Conservation (phyloP, 2,797 vertebrate species). For the Streptopelia turtur region DNA sequence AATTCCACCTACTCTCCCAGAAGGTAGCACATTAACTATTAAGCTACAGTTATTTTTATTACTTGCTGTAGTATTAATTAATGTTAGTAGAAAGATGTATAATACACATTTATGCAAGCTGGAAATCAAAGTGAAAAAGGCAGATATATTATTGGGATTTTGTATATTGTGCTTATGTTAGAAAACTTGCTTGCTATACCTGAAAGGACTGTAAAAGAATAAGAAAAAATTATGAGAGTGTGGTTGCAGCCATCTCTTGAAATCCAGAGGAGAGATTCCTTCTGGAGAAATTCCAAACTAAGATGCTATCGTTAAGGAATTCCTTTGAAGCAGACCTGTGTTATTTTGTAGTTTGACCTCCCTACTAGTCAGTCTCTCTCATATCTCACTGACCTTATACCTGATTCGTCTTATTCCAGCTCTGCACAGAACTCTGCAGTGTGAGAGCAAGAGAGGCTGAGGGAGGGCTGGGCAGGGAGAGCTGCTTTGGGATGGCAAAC, state of each 20-base stretch:
- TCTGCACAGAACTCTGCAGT: not conserved
- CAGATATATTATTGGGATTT: not conserved
- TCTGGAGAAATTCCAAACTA: constrained; percentile 22
- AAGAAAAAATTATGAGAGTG: not conserved
- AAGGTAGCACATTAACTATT: not conserved
- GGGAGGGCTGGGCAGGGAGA: not conserved
- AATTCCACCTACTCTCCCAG: not conserved
- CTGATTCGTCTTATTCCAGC: not conserved
- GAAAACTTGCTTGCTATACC: not conserved
- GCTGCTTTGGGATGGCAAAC: not conserved
- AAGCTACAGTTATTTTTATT: not conserved
- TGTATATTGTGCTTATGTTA: not conserved
- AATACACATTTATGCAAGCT: not conserved
- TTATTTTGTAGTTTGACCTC: constrained; percentile 12
- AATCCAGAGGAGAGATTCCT: not conserved
- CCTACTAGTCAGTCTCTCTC: not conserved
- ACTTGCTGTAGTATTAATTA: not conserved
- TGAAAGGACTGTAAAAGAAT: not conserved
- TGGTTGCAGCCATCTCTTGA: not conserved
- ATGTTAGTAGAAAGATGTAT: not conserved
- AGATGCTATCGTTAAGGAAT: not conserved
- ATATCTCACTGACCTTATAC: not conserved
- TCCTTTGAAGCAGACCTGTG: constrained; percentile 28
- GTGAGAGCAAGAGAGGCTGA: not conserved
- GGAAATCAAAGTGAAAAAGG: not conserved